phyloP scores from a whole-genome alignment of 35 echinoderm and acorn worm genomes.

The Amphiura filiformis region DNA sequence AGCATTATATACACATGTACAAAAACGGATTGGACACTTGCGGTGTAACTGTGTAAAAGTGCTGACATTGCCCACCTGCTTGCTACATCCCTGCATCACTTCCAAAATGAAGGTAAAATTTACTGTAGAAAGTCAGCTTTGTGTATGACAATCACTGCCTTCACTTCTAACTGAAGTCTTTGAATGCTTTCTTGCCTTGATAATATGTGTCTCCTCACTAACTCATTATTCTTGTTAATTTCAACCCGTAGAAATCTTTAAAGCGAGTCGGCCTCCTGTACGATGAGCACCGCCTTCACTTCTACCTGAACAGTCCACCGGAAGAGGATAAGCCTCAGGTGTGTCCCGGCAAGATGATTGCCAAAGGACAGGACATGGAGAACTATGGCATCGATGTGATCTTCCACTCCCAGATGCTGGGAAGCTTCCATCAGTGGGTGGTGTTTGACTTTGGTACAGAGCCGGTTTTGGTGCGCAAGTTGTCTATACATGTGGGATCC shows the following conservation, averaged over 20 bases:
- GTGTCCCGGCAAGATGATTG: conserved; percentile 63
- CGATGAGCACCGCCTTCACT: conserved; percentile 82
- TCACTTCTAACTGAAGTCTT: too few relatives aligned
- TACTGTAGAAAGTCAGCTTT: too few relatives aligned
- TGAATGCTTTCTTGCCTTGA: too few relatives aligned
- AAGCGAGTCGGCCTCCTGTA: conserved; percentile 81
- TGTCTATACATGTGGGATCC: conserved; percentile 58
- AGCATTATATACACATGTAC: too few relatives aligned
- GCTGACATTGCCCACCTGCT: too few relatives aligned
- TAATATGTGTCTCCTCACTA: too few relatives aligned
- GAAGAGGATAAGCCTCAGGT: conserved; percentile 77
- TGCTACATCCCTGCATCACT: too few relatives aligned
- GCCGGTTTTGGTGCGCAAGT: conserved; percentile 55
- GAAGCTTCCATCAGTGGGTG: conserved; percentile 84
- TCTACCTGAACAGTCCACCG: conserved; percentile 57
- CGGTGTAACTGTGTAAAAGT: too few relatives aligned
- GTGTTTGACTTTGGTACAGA: conserved; percentile 82
- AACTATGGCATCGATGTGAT: conserved; percentile 54
- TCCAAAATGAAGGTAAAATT: too few relatives aligned
- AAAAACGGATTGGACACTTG: too few relatives aligned
- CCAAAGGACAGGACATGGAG: not conserved
- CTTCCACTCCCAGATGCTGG: conserved; percentile 75
- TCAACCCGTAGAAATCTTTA: conserved; percentile 49
- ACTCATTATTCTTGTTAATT: too few relatives aligned
- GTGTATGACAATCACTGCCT: too few relatives aligned